Conservation (phyloP, 2,113 vertebrate species). For the Nipponia nippon region DNA sequence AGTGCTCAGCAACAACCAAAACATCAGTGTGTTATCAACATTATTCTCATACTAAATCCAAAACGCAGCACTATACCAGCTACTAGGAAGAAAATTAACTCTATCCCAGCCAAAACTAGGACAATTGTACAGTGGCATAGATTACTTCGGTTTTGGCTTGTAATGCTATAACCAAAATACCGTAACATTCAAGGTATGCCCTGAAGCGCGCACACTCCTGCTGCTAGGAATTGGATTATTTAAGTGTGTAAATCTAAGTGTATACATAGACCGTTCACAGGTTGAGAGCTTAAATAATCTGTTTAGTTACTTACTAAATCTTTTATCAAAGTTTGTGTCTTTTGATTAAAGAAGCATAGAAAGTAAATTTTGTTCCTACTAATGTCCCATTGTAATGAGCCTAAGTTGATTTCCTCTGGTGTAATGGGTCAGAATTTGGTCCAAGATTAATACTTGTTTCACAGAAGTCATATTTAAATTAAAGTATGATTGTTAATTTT, state of each 20-base stretch:
- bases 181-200: background rate
- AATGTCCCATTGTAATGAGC: background rate
- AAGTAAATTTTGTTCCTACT: background rate
- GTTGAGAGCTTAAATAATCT: background rate
- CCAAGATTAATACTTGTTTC: background rate
- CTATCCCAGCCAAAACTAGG: too few relatives aligned
- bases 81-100: too few relatives aligned
- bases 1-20: too few relatives aligned
- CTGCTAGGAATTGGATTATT: background rate
- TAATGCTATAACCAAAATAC: background rate
- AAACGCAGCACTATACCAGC: too few relatives aligned
- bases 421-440: background rate
- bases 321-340: background rate
- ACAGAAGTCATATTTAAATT: background rate
- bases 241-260: background rate
- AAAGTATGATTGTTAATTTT: slow-evolving; percentile 12
- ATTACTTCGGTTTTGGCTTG: background rate
- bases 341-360: background rate
- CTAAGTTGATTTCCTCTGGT: background rate
- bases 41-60: too few relatives aligned
- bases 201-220: background rate
- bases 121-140: background rate
- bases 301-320: background rate
- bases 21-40: too few relatives aligned
- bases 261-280: background rate